Conservation (phyloP, 2,113 vertebrate species). For the Semnornis frantzii region DNA sequence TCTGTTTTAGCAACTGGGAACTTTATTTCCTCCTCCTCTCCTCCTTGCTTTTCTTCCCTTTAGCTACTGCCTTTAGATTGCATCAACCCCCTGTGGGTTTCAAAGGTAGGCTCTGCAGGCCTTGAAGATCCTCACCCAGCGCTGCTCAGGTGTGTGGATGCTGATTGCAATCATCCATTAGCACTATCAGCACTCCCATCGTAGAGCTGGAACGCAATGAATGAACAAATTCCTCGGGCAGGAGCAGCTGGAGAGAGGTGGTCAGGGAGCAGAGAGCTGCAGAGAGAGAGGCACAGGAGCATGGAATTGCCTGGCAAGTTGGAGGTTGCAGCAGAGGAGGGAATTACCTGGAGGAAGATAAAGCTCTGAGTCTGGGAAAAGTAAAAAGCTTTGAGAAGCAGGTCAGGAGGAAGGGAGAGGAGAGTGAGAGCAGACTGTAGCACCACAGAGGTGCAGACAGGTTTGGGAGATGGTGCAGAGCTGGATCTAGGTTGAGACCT, state of each 20-base stretch:
- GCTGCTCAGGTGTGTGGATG: constrained; percentile 65
- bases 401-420: neutral
- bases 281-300: neutral
- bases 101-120: constrained; percentile 48
- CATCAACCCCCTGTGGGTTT: constrained; percentile 36
- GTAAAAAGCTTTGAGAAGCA: neutral
- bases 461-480: neutral
- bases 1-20: constrained; percentile 44
- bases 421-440: neutral
- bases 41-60: constrained; percentile 28
- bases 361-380: neutral
- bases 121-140: constrained; percentile 30
- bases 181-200: constrained; percentile 55
- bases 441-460: neutral
- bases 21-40: constrained; percentile 38
- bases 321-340: neutral
- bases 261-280: constrained; percentile 12
- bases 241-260: constrained; percentile 49
- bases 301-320: neutral
- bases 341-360: neutral
- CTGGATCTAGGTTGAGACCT: neutral
- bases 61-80: constrained; percentile 43
- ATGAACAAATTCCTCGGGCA: neutral
- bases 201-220: constrained; percentile 44
- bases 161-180: constrained; percentile 63